Evolutionary conservation across 2,888 invertebrate genomes (phyloP), one percentile per base, ranked within the genome.

Genomic region (Acanthosepion esculentum): DNA sequence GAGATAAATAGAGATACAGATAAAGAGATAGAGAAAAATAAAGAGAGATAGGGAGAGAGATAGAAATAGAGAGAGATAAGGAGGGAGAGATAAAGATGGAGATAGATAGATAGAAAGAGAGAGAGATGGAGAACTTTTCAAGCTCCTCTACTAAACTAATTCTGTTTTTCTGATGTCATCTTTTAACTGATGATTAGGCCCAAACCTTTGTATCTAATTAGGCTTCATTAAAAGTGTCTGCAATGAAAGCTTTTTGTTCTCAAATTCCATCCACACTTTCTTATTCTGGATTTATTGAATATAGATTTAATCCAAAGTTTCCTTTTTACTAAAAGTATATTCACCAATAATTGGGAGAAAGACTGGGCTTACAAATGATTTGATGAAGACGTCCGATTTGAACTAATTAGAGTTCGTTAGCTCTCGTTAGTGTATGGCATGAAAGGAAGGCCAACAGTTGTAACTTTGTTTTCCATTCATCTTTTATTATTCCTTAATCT

Each of bases 161-260:
- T 78, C 78, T 78, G 78, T 78, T 78, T 78, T 78, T 78, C n/a
- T 78, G 78, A 78, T 78, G 78, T n/a, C n/a, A n/a, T 78, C 78
- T 78, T 33, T n/a, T 78, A 78, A 78, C 78, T 12, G n/a, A 78
- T 78, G 78, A 78, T 78, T 78, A 78, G 15, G 18, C 10, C 78
- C 33, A 5, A 78, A n/a, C 78, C 78, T 78, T 78, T 78, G 78
- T 78, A 78, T 78, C 78, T 78, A 78, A 78, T 78, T 78, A 33
- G 78, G 78, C n/a, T 78, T 78, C 78, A 78, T 78, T 78, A 78
- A 78, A 78, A 78, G 78, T 78, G 78, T 78, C 78, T 78, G n/a
- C 78, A 78, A 78, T 78, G 78, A 78, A 78, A 78, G 78, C 33
- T 33, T 78, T 78, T 78, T n/a, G n/a, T 78, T 33, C 78, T n/a